These are phyloP conservation scores for Chymomyza costata DNA, from an alignment of 1,140 invertebrate species.

Conservation along the genomic window DNA sequence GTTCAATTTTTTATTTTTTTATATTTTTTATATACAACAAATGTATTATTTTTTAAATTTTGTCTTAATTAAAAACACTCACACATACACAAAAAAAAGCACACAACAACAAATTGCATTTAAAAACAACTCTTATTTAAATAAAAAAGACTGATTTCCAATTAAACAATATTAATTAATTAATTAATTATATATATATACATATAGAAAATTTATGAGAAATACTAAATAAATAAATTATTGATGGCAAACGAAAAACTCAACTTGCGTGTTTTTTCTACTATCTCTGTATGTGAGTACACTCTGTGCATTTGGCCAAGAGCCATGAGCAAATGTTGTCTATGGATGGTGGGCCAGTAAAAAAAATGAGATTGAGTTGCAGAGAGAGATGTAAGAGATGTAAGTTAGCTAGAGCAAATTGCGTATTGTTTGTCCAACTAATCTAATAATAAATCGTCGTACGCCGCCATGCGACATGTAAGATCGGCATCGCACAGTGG, in stretches of 20 bases:
- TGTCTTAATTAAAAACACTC: constrained; percentile 24
- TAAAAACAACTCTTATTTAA: constrained; percentile 72
- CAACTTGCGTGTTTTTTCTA: too few relatives aligned
- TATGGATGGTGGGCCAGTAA: too few relatives aligned
- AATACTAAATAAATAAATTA: constrained; percentile 66
- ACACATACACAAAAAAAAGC: constrained; percentile 39
- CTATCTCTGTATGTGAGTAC: neutral
- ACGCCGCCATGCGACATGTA: constrained; percentile 38
- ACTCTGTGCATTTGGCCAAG: neutral
- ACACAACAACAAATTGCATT: constrained; percentile 53
- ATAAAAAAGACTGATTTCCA: constrained; percentile 74
- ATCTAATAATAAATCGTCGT: constrained; percentile 66
- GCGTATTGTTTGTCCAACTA: constrained; percentile 22
- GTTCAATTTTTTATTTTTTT: constrained; percentile 51
- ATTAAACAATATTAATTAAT: constrained; percentile 69
- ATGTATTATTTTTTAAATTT: constrained; percentile 7
- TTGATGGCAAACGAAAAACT: constrained; percentile 29
- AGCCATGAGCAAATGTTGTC: too few relatives aligned
- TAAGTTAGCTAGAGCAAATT: constrained; percentile 21
- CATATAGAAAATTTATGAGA: constrained; percentile 67
- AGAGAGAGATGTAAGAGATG: constrained; percentile 5
- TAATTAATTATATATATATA: constrained; percentile 49
- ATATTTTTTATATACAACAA: constrained; percentile 2
- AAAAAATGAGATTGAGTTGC: neutral
- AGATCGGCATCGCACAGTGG: constrained; percentile 33